Base-by-base conservation (phyloP, 2,888 invertebrate species). In the Amblyteles armatorius region DNA sequence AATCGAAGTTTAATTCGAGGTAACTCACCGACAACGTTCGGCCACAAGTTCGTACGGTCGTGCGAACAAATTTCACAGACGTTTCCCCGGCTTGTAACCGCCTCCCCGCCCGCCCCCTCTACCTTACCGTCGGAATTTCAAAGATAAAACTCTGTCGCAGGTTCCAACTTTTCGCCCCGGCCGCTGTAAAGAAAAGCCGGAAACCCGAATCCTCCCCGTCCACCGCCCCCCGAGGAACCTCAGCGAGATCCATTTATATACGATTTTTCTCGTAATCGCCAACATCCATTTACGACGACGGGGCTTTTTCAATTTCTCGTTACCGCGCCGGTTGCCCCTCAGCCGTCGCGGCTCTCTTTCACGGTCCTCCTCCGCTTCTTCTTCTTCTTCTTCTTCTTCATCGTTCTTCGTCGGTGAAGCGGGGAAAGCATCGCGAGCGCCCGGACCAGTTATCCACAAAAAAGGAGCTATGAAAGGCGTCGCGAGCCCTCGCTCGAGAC, bases 241-340 rank as follows among this genome's bases (percentile, higher is more conserved):
- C 48, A 40, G 57, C 84, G 74, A 83, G 44, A 82, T 22, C 91
- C 91, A 92, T 92, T 92, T 92, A 92, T 92, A 92, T 90, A 92
- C 91, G 92, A 92, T 92, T 92, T 92, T 92, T 92, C 91, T 91
- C 92, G 90, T 91, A 92, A 92, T 92, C 92, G 92, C 89, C 90
- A 92, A 92, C 92, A 92, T 92, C 92, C 92, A 92, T 92, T 92
- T 92, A 90, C 90, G 89, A 89, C 87, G 77, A 60, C 69, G 73
- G 60, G 86, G 89, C 92, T 91, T 90, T 91, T 92, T 92, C 92
- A 92, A 92, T 91, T 92, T 91, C 92, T 92, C 92, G 92, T 92
- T 92, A 89, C 87, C 86, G 82, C 74, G 36, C 44, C 63, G 9
- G 13, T 81, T 26, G 52, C 79, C 73, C 81, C 69, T 11, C 60